These are phyloP conservation scores for Ctenopoma multispine DNA, from an alignment of 2,797 vertebrate genomes.

Conservation along the genomic window DNA sequence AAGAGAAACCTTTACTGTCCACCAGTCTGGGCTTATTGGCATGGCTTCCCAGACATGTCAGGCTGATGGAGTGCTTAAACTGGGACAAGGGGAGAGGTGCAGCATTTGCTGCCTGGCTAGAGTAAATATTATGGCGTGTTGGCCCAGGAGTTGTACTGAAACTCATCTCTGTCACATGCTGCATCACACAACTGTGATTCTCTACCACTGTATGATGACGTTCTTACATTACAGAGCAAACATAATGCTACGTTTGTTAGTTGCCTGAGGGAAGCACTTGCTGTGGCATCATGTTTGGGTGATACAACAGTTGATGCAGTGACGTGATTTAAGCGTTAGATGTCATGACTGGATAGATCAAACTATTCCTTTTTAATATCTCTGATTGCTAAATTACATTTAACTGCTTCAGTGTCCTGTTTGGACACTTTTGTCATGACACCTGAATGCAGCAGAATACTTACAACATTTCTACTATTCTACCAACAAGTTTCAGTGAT, in stretches of 20 bases:
- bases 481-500: neutral
- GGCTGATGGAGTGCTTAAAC: slow-evolving; percentile 77
- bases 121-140: slow-evolving; percentile 82
- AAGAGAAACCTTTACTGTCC: slow-evolving; percentile 44
- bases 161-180: slow-evolving; percentile 55
- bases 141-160: slow-evolving; percentile 60
- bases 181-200: slow-evolving; percentile 15
- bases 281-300: neutral
- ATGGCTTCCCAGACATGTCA: slow-evolving; percentile 70
- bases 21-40: slow-evolving; percentile 54
- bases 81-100: slow-evolving; percentile 67
- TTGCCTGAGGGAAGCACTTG: neutral
- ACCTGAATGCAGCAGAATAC: too few relatives aligned
- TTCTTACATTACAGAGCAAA: neutral
- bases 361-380: neutral
- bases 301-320: neutral
- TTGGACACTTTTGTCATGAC: too few relatives aligned
- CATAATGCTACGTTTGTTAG: neutral
- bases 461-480: too few relatives aligned
- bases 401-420: neutral
- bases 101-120: slow-evolving; percentile 69
- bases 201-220: neutral
- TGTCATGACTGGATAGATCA: neutral
- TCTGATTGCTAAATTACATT: neutral
- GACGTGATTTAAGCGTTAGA: neutral